These are phyloP conservation scores for Perodicticus potto DNA, from an alignment of 2,797 vertebrate species.

Conservation along the genomic window DNA sequence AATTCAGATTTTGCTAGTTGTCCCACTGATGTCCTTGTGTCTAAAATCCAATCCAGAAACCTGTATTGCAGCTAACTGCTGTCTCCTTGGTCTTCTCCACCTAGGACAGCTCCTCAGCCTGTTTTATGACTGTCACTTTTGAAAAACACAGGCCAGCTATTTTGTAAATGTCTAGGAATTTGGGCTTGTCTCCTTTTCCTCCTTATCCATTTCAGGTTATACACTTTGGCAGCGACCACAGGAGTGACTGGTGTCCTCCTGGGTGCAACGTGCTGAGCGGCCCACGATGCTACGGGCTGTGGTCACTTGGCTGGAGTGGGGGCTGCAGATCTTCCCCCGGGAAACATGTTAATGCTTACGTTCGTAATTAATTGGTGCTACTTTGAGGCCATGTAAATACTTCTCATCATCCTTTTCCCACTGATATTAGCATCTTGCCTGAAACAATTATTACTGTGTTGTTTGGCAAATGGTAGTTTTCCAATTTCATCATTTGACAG, in stretches of 20 bases:
- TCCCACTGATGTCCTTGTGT: neutral
- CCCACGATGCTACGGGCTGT: neutral
- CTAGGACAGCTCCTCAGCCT: neutral
- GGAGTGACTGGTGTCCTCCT: neutral
- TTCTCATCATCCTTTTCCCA: neutral
- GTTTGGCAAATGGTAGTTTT: neutral
- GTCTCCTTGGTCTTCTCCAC: neutral
- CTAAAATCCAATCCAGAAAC: neutral
- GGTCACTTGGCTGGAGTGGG: neutral
- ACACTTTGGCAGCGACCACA: neutral
- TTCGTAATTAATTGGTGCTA: neutral
- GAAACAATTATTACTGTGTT: neutral
- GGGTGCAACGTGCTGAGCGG: neutral
- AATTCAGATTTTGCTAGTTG: neutral
- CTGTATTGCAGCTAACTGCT: neutral
- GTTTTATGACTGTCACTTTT: neutral
- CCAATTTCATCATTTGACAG: neutral
- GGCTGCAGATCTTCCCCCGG: neutral
- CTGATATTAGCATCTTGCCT: neutral
- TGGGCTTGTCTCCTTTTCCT: neutral
- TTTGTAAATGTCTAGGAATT: neutral
- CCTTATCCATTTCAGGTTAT: neutral
- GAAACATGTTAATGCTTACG: neutral
- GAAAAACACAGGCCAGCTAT: neutral
- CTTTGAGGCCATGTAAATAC: neutral